Percentiles rank a stretch among this genome's conserved stretches.
Evolutionary conservation across 2,888 invertebrate genomes (phyloP).

Genomic region (Coecobrya sp.): DNA sequence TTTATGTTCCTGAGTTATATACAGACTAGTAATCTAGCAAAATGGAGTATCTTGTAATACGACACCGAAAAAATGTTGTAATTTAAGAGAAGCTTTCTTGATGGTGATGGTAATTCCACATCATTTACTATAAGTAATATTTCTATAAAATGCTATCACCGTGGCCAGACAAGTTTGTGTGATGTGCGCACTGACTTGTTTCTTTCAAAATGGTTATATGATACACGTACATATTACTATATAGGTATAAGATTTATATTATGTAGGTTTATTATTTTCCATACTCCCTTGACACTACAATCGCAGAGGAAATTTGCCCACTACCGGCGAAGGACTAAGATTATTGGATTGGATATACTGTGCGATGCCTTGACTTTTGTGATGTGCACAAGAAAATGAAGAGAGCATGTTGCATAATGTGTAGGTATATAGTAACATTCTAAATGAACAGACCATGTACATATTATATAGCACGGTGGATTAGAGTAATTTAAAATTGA

Average conservation of each 20-base stretch:
- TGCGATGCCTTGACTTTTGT: constrained; percentile 5
- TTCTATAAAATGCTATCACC: background rate
- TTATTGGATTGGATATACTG: background rate
- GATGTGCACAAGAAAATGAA: background rate
- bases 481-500: constrained; percentile 81
- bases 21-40: constrained; percentile 3
- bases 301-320: background rate
- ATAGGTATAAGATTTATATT: background rate
- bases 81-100: constrained; percentile 1
- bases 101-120: background rate
- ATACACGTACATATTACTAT: background rate
- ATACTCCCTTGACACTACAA: background rate
- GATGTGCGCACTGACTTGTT: background rate
- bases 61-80: background rate
- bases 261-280: background rate
- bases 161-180: background rate
- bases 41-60: constrained; percentile 15
- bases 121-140: constrained; percentile 1
- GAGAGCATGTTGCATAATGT: too few species aligned
- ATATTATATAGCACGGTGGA: background rate
- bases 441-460: background rate
- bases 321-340: background rate
- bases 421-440: background rate
- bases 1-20: too few species aligned
- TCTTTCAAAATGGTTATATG: background rate